These are phyloP conservation scores for Ophioninae sp. DNA, from an alignment of 2,888 invertebrate genomes.

Conservation along the genomic window DNA sequence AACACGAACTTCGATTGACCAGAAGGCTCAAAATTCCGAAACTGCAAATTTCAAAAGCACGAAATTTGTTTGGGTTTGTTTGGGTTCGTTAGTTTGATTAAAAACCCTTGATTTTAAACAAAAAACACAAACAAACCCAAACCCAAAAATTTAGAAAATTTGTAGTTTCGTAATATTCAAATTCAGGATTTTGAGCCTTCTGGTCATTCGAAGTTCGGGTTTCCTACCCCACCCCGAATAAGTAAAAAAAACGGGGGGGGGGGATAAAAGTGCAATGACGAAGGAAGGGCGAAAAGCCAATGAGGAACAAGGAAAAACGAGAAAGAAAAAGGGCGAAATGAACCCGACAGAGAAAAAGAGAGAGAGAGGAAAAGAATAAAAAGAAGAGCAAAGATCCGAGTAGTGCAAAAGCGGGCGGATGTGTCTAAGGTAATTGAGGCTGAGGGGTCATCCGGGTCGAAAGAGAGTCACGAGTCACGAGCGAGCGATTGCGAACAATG, in stretches of 20 bases:
- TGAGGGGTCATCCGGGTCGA: conserved; percentile 80
- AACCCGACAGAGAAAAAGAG: conserved; percentile 24
- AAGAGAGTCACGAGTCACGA: conserved; percentile 81
- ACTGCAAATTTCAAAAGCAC: too few species aligned
- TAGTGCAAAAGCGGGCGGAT: conserved; percentile 76
- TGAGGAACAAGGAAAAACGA: conserved; percentile 36
- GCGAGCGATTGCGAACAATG: conserved; percentile 80
- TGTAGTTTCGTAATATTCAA: too few species aligned
- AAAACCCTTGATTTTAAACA: too few species aligned
- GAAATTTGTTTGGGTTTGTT: too few species aligned
- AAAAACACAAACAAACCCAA: too few species aligned
- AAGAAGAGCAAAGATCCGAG: conserved; percentile 65
- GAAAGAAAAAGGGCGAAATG: conserved; percentile 53
- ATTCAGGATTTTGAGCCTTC: too few species aligned
- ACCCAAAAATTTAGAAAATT: too few species aligned
- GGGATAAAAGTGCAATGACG: conserved; percentile 21
- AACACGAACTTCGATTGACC: too few species aligned
- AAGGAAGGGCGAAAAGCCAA: conserved; percentile 35
- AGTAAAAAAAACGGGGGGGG: not conserved
- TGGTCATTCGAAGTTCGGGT: too few species aligned
- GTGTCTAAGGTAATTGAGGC: conserved; percentile 81
- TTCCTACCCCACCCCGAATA: too few species aligned
- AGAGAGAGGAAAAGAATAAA: conserved; percentile 49
- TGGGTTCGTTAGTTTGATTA: too few species aligned
- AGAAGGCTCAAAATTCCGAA: too few species aligned